Conservation (phyloP, 2,113 vertebrate genomes). For the Semnornis frantzii region DNA sequence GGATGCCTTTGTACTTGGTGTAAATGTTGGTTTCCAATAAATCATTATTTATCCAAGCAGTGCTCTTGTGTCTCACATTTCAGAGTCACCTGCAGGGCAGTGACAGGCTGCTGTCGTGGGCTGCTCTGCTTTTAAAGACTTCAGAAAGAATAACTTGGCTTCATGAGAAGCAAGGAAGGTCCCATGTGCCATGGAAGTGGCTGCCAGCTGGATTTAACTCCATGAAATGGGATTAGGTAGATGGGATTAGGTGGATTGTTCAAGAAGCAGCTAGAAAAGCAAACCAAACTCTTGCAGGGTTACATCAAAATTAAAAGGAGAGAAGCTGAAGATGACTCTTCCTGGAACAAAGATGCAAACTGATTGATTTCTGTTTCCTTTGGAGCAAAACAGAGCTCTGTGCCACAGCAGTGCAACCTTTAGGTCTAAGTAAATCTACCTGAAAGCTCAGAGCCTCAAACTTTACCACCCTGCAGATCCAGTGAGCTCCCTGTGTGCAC, state of each 20-base stretch:
- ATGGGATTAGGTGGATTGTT: too few relatives aligned
- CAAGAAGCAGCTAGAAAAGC: not conserved
- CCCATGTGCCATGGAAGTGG: not conserved
- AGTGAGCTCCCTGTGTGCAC: not conserved
- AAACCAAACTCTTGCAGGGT: not conserved
- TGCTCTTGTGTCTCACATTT: not conserved
- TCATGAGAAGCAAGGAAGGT: not conserved
- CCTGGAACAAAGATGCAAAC: not conserved
- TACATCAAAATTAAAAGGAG: not conserved
- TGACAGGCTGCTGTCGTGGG: not conserved
- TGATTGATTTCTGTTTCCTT: not conserved
- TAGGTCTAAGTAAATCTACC: not conserved
- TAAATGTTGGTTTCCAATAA: constrained; percentile 33
- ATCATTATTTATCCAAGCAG: not conserved
- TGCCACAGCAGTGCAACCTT: not conserved
- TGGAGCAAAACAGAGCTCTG: not conserved
- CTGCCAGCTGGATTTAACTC: not conserved
- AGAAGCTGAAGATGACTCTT: not conserved
- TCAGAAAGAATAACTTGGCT: not conserved
- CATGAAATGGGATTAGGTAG: too few relatives aligned
- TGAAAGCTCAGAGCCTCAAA: not conserved
- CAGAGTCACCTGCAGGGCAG: not conserved
- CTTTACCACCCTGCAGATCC: not conserved
- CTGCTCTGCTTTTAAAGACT: not conserved
- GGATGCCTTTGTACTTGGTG: not conserved